Evolutionary conservation across 2,113 vertebrate species (phyloP).

Genomic region (Oncorhynchus tshawytscha): DNA sequence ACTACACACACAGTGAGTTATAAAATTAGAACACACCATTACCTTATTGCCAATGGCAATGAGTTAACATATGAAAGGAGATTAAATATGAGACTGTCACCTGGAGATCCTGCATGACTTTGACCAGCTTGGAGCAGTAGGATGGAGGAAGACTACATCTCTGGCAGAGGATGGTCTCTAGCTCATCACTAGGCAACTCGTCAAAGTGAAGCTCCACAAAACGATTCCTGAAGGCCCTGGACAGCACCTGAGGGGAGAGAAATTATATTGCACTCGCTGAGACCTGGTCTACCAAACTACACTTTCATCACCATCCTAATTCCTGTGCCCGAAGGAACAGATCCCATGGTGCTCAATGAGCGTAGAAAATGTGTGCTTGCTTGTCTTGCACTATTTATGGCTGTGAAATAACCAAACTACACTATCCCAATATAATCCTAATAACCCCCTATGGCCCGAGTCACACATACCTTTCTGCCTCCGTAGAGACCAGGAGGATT

Average conservation of each 20-base stretch:
- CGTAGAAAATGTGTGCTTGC: no score
- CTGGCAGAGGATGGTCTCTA: conserved; percentile 92
- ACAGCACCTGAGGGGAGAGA: conserved; percentile 80
- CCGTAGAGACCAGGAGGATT: conserved; percentile 97
- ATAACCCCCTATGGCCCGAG: not conserved
- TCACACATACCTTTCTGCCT: conserved; percentile 86
- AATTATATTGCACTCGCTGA: not conserved
- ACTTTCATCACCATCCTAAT: no score
- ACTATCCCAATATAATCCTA: no score
- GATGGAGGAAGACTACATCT: conserved; percentile 90
- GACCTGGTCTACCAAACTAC: not conserved
- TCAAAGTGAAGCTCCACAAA: conserved; percentile 98
- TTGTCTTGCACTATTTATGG: no score
- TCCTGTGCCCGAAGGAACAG: no score
- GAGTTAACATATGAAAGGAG: no score
- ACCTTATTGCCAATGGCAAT: not conserved
- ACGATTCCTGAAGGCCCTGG: conserved; percentile 94
- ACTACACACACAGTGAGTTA: conserved; percentile 64
- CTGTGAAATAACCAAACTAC: no score
- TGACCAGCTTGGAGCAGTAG: conserved; percentile 90
- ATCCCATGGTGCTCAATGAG: no score
- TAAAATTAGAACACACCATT: not conserved
- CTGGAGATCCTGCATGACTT: conserved; percentile 95
- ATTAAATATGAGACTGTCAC: conserved; percentile 61
- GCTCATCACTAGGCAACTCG: conserved; percentile 86